Conservation (phyloP, 2,888 invertebrate species). For the Synergus japonicus region DNA sequence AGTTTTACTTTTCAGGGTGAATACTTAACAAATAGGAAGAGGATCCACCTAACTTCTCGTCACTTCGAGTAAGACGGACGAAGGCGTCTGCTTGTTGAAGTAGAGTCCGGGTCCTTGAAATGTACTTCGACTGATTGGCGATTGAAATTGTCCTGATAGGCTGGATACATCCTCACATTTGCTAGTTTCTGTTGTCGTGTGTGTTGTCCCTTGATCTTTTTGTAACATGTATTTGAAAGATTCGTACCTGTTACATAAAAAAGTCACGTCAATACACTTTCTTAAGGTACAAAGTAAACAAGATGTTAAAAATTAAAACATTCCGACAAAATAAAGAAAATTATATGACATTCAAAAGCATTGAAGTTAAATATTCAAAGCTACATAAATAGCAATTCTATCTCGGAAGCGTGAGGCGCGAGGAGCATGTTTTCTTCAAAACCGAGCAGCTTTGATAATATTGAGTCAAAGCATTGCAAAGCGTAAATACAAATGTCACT, state of each 20-base stretch:
- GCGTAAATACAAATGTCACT: too few species aligned
- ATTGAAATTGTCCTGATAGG: conserved; percentile 43
- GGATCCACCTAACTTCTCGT: conserved; percentile 67
- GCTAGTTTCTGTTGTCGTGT: conserved; percentile 37
- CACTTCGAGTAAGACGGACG: conserved; percentile 72
- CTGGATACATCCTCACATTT: conserved; percentile 46
- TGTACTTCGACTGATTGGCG: conserved; percentile 54
- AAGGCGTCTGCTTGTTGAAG: conserved; percentile 67
- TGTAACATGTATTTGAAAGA: conserved; percentile 72
- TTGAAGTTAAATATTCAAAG: too few species aligned
- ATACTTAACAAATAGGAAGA: conserved; percentile 11
- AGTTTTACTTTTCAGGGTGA: conserved; percentile 43
- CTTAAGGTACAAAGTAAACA: too few species aligned
- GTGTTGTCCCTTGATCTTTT: conserved; percentile 58
- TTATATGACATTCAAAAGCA: too few species aligned
- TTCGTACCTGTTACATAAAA: conserved; percentile 67
- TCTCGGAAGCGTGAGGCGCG: too few species aligned
- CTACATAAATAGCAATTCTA: too few species aligned
- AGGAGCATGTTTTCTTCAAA: too few species aligned
- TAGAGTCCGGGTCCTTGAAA: conserved; percentile 72
- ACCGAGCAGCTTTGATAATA: too few species aligned
- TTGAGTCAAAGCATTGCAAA: too few species aligned
- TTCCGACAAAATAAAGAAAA: too few species aligned
- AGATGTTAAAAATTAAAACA: too few species aligned
- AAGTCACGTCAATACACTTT: conserved; percentile 10